These are phyloP conservation scores for Prolemur simus DNA, from an alignment of 2,113 vertebrate species.

Conservation along the genomic window DNA sequence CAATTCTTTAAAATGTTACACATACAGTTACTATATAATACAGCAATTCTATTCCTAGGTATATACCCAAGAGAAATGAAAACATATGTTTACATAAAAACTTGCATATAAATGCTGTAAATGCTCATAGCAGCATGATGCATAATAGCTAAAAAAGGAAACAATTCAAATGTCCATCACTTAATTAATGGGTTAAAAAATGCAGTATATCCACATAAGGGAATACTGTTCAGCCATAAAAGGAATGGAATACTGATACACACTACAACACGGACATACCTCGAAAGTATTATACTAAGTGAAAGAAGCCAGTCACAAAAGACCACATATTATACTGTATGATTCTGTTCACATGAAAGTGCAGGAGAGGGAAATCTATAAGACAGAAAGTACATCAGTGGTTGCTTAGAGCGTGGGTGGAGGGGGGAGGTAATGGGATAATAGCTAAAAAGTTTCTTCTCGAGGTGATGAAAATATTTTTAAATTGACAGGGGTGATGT, in stretches of 20 bases:
- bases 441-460: not conserved
- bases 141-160: not conserved
- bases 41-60: not conserved
- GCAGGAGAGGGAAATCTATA: not conserved
- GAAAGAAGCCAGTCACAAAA: not conserved
- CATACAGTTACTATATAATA: not conserved
- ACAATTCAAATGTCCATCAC: not conserved
- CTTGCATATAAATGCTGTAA: not conserved
- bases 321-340: too few species aligned
- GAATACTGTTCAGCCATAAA: not conserved
- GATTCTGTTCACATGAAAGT: not conserved
- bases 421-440: not conserved
- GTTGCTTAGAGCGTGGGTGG: not conserved
- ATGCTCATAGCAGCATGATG: not conserved
- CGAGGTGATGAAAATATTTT: not conserved
- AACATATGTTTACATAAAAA: not conserved
- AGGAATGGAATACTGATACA: not conserved
- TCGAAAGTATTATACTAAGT: not conserved
- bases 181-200: slow-evolving; percentile 4
- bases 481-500: not conserved
- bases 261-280: not conserved
- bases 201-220: not conserved
- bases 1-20: not conserved
- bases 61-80: not conserved
- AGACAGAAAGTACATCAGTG: not conserved